Conservation (phyloP, 2,113 vertebrate genomes). For the Coptodon bakossiorum region DNA sequence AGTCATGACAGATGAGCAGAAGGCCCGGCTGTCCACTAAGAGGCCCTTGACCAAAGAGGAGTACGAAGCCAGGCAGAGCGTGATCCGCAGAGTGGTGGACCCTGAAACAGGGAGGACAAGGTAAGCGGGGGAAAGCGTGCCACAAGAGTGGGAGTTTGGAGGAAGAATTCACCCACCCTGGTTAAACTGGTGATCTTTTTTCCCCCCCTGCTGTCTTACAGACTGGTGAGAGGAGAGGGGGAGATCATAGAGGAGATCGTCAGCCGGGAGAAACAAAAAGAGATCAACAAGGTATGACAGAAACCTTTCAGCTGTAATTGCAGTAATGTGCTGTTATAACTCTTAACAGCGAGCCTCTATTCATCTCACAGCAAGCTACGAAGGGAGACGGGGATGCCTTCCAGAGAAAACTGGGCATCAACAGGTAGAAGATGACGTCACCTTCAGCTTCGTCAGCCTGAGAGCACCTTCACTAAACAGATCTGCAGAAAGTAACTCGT, state of each 20-base stretch:
- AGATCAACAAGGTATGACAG: constrained; percentile 87
- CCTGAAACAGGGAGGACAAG: constrained; percentile 88
- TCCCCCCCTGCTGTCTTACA: constrained; percentile 41
- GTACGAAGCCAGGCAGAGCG: constrained; percentile 88
- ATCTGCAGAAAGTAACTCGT: background rate
- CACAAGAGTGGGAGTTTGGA: background rate
- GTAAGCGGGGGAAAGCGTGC: constrained; percentile 47
- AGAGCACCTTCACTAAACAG: background rate
- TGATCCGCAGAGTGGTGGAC: constrained; percentile 88
- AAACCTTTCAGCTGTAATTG: background rate
- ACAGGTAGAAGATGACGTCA: constrained; percentile 34
- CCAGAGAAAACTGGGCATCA: constrained; percentile 79
- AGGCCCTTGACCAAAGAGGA: constrained; percentile 96
- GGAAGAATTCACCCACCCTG: background rate
- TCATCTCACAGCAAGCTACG: constrained; percentile 78
- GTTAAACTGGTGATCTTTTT: background rate
- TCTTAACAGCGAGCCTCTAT: background rate
- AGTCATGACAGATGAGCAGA: constrained; percentile 95
- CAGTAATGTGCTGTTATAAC: background rate
- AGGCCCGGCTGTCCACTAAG: constrained; percentile 88
- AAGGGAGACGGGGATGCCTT: constrained; percentile 85
- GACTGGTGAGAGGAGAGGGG: constrained; percentile 91
- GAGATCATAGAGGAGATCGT: constrained; percentile 96
- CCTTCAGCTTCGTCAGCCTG: background rate
- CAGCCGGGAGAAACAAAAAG: constrained; percentile 87